Percentiles rank a stretch among this genome's conserved stretches.
Conservation (phyloP, 2,113 vertebrate species). For the Paralichthys olivaceus region DNA sequence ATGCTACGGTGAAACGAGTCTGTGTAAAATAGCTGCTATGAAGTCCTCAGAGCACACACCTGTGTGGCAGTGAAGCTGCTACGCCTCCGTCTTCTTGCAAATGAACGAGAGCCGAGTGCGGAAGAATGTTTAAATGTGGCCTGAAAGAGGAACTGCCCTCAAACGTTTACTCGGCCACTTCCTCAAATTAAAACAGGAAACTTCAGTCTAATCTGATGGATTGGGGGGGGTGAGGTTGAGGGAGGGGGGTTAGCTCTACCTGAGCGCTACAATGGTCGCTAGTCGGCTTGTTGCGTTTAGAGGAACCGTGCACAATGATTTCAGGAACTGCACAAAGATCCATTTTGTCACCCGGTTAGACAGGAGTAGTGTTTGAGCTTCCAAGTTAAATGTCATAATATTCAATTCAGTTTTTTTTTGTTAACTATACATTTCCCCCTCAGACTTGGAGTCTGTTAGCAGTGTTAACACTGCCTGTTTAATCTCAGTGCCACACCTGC, state of each 20-base stretch:
- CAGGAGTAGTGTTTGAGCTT: constrained; percentile 1
- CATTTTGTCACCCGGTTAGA: constrained; percentile 1
- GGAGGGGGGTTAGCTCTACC: constrained; percentile 2
- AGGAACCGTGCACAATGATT: constrained; percentile 46
- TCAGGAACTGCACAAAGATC: constrained; percentile 52
- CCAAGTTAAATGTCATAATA: constrained; percentile 12
- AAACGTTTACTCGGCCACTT: constrained; percentile 76
- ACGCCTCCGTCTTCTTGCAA: constrained; percentile 27
- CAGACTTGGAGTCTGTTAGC: background rate
- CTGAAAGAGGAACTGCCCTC: constrained; percentile 80
- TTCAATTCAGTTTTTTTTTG: background rate
- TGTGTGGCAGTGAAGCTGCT: constrained; percentile 44
- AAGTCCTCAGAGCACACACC: constrained; percentile 48
- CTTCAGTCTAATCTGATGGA: constrained; percentile 57
- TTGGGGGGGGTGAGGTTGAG: background rate
- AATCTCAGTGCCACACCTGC: background rate
- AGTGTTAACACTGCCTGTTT: background rate
- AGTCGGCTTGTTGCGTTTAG: constrained; percentile 33
- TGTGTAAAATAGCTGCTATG: background rate
- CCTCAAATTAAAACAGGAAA: constrained; percentile 80
- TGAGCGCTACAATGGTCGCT: constrained; percentile 27
- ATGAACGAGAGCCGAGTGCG: constrained; percentile 43
- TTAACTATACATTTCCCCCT: background rate
- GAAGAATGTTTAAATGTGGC: constrained; percentile 72
- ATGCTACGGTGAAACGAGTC: background rate